phyloP scores from a whole-genome alignment of 2,888 invertebrate genomes.

The Aphidius colemani region DNA sequence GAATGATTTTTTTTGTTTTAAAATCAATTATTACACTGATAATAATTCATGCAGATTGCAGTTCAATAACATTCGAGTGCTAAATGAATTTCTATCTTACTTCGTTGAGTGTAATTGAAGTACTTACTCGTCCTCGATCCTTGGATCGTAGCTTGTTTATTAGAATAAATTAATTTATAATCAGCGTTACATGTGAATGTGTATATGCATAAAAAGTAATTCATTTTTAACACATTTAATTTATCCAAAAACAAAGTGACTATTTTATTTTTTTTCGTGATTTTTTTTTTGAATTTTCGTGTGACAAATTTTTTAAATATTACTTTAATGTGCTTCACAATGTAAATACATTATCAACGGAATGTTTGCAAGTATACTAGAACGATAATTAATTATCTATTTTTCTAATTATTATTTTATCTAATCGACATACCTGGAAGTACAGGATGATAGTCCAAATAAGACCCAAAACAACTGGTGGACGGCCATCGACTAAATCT shows the following conservation, averaged over 20 bases:
- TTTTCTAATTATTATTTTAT: constrained; percentile 3
- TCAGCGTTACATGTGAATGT: constrained; percentile 4
- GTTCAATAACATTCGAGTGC: constrained; percentile 9
- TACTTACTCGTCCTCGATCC: constrained; percentile 60
- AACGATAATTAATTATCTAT: not conserved
- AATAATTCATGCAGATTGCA: not conserved
- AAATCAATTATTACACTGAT: no score
- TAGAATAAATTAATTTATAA: constrained; percentile 56
- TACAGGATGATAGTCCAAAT: constrained; percentile 98
- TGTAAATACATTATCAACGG: not conserved
- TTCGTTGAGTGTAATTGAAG: not conserved
- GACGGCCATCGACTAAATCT: constrained; percentile 95
- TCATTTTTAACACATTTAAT: constrained; percentile 4
- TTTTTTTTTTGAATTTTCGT: no score
- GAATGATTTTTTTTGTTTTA: not conserved
- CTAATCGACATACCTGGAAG: constrained; percentile 82
- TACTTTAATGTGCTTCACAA: no score
- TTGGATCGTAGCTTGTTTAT: constrained; percentile 60
- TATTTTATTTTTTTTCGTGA: no score
- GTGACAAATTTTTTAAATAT: no score
- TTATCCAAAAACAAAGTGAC: no score
- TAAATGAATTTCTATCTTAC: constrained; percentile 25
- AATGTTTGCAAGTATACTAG: not conserved
- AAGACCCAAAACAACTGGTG: constrained; percentile 93
- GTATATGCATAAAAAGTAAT: constrained; percentile 26